Evolutionary conservation across 2,113 vertebrate genomes (phyloP), one percentile per base, ranked within the genome.

Genomic region (Montifringilla adamsi): DNA sequence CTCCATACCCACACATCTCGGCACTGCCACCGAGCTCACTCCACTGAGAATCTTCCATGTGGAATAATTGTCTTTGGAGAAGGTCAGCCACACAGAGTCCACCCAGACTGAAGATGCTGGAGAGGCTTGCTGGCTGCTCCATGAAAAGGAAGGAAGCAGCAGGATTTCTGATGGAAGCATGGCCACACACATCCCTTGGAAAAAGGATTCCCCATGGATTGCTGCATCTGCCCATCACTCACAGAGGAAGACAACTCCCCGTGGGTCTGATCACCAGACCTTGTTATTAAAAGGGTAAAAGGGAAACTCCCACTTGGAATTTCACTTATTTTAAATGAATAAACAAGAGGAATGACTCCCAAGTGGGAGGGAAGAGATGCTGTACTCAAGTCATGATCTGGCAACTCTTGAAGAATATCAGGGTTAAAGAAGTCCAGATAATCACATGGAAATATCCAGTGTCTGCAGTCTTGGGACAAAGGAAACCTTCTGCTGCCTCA

Each of bases 1-100:
- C 9, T 63, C 69, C 0, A 0, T 7, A 2, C 24, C 37, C 60
- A 6, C 55, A 27, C 17, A 3, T 4, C 13, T 3, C 1, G 0
- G 26, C 7, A 15, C 17, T 5, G 4, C 15, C 59, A 31, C 0
- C 2, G 1, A 46, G 49, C 68, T 49, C 64, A 13, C 22, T 13
- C 7, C 0, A 0, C 1, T 41, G 62, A 62, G 15, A 76, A 52
- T 43, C 15, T 59, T 49, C 87, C 63, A 4, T 5, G 5, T 15
- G 56, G 60, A 89, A 89, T 1, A 5, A 10, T 1, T 68, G 17
- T 46, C 33, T 27, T 47, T n/a, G 56, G 28, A 75, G 52, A 58
- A 77, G 46, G 18, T 24, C 39, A 76, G 11, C 15, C 66, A 28
- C 7, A 2, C 13, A 2, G 55, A 74, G 63, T 39, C 84, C 72